Base-by-base conservation (phyloP, 2,797 vertebrate genomes). In the Intellagama lesueurii region DNA sequence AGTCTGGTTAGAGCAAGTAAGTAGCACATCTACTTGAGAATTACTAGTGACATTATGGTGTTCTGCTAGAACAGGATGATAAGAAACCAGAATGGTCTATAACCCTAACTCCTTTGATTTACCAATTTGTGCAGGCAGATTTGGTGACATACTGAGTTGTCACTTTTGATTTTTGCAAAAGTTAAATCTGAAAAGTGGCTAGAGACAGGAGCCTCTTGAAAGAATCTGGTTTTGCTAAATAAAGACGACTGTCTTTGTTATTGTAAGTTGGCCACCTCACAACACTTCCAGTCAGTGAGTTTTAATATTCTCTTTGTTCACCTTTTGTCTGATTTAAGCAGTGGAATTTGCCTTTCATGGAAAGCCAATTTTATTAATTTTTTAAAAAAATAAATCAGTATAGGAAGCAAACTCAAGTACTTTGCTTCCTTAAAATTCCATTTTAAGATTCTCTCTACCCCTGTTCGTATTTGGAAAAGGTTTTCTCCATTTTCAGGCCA, bases 81-180 rank as follows among this genome's bases (percentile, higher is more conserved):
- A 24, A 92, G 69, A 92, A 92, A 91, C 92, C 88, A 91, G 81
- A 94, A 94, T 77, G 83, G 85, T 89, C 89, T 93, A 80, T 94
- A 92, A 94, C 93, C 88, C 76, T 90, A 90, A 81, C 83, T 70
- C n/a, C 94, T 95, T 92, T 95, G 91, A 97, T 96, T 94, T 95
- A 91, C n/a, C 90, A 84, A 72, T 35, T 83, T 78, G 22, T 81
- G 92, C 56, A 88, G 83, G 47, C 70, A 93, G 49, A 79, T 24
- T 70, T 64, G 83, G 87, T 40, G 73, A 87, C 91, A 89, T 49
- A 92, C 70, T 73, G 79, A 92, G 76, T 90, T 94, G 88, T 89
- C 93, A 44, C 83, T 90, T 95, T 92, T 89, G 87, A 94, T 93
- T 93, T 93, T 73, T 75, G 87, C 85, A 83, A 92, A 92, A 86